phyloP scores from a whole-genome alignment of 2,797 vertebrate genomes.

The Pteropus rufus region DNA sequence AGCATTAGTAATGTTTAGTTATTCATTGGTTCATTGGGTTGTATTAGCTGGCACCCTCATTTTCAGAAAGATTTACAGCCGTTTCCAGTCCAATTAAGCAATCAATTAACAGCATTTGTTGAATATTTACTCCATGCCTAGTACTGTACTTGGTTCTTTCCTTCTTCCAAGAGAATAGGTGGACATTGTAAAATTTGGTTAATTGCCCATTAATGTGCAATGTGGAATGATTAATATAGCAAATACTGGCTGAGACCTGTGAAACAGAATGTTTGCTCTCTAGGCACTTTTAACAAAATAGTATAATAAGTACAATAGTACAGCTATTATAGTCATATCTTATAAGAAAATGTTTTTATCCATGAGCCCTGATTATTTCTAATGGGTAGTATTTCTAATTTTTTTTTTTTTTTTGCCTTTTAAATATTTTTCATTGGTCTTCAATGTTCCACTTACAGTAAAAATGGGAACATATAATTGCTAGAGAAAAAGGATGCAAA shows the following conservation, averaged over 20 bases:
- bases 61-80: constrained; percentile 9
- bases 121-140: constrained; percentile 9
- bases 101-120: not conserved
- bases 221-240: not conserved
- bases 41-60: not conserved
- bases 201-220: not conserved
- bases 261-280: not conserved
- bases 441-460: not conserved
- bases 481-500: not conserved
- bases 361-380: constrained; percentile 33
- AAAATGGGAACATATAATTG: constrained; percentile 21
- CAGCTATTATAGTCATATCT: not conserved
- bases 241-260: not conserved
- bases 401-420: not conserved
- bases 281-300: constrained; percentile 13
- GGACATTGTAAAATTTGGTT: not conserved
- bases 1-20: not conserved
- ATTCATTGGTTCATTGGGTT: not conserved
- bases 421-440: constrained; percentile 43
- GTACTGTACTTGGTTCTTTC: not conserved
- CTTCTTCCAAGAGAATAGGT: constrained; percentile 8
- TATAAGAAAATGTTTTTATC: not conserved
- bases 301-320: not conserved
- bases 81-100: constrained; percentile 42
- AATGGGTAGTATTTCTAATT: not conserved